A percentile compares a stretch with the other conserved stretches of the same genome.
phyloP scores from a whole-genome alignment of 2,113 vertebrate genomes.

The Neotoma lepida region DNA sequence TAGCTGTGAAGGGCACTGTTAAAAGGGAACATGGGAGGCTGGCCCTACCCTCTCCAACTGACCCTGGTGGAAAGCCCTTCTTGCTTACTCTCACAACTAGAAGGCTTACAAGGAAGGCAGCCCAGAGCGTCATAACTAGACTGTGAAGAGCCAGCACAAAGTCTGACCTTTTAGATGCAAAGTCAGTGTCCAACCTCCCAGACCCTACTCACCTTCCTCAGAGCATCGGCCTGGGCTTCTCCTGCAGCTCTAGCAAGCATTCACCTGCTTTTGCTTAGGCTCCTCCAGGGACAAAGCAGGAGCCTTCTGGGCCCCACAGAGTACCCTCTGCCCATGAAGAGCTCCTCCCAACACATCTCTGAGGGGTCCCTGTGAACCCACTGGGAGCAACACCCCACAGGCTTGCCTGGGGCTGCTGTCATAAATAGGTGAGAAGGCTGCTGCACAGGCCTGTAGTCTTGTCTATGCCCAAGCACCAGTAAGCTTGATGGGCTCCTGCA shows the following conservation, averaged over 20 bases:
- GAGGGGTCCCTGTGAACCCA: background rate
- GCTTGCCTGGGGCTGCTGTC: no score
- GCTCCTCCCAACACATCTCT: background rate
- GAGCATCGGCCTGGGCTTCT: background rate
- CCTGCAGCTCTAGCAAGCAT: background rate
- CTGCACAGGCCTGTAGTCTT: background rate
- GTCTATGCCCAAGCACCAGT: background rate
- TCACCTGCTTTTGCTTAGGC: background rate
- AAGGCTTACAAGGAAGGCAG: background rate
- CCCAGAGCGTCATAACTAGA: background rate
- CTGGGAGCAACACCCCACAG: background rate
- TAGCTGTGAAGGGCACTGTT: background rate
- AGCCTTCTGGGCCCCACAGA: background rate
- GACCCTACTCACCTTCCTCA: background rate
- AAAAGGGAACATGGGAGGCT: background rate
- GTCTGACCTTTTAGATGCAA: background rate
- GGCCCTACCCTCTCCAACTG: accelerated
- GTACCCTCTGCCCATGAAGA: background rate
- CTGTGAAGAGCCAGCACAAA: background rate
- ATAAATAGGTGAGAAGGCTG: no score
- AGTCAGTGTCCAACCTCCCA: background rate
- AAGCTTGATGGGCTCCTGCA: background rate
- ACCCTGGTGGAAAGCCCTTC: background rate
- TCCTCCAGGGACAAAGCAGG: background rate
- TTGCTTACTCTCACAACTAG: background rate